phyloP scores from a whole-genome alignment of 2,888 invertebrate genomes.

The Meliscaeva auricollis region DNA sequence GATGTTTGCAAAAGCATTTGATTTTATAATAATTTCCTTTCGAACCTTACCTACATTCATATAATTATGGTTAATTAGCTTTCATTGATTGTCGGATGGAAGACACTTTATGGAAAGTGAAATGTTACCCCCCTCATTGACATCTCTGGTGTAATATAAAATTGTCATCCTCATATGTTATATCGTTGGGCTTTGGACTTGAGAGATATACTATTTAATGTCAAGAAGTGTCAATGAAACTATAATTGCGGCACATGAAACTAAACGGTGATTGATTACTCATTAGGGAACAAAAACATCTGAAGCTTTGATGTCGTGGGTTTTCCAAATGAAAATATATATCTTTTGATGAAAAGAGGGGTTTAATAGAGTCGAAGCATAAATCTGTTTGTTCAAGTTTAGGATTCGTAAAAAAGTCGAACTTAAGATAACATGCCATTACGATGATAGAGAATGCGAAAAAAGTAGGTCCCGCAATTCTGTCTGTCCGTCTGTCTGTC shows the following conservation, averaged over 20 bases:
- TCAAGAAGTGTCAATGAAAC: constrained; percentile 36
- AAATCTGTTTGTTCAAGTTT: too few species aligned
- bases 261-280: constrained; percentile 17
- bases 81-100: constrained; percentile 10
- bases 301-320: not conserved
- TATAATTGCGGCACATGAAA: constrained; percentile 16
- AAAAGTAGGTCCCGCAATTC: too few species aligned
- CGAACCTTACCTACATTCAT: not conserved
- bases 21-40: constrained; percentile 26
- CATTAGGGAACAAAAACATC: not conserved
- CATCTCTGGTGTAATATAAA: constrained; percentile 29
- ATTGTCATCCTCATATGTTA: not conserved
- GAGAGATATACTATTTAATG: not conserved
- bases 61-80: constrained; percentile 5
- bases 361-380: too few species aligned
- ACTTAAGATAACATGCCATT: too few species aligned
- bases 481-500: too few species aligned
- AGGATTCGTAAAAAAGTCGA: too few species aligned
- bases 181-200: too few species aligned
- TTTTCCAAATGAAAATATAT: constrained; percentile 81
- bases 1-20: not conserved
- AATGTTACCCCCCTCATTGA: constrained; percentile 34
- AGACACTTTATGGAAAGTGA: constrained; percentile 49
- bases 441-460: too few species aligned
- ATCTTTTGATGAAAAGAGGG: too few species aligned